Evolutionary conservation across 2,797 vertebrate species (phyloP).

Genomic region (Pseudotriccus pelzelni): DNA sequence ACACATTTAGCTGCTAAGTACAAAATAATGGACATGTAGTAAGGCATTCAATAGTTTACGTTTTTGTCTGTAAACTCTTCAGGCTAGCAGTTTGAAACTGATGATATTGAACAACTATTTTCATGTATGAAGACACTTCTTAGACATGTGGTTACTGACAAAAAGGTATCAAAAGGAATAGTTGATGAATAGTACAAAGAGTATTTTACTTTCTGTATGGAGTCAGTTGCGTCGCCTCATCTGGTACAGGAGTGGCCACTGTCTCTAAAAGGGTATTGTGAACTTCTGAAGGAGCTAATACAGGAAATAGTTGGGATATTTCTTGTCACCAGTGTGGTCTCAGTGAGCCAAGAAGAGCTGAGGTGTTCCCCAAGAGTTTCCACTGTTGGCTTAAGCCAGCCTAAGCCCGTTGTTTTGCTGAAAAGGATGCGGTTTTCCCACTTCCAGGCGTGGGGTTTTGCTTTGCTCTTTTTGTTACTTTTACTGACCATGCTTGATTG

Average conservation of each 20-base stretch:
- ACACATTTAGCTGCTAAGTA: neutral
- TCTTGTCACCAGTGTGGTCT: neutral
- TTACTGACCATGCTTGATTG: neutral
- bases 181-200: neutral
- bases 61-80: neutral
- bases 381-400: neutral
- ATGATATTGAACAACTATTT: neutral
- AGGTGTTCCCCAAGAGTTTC: neutral
- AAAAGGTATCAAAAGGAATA: neutral
- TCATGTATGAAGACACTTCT: neutral
- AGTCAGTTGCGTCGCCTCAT: neutral
- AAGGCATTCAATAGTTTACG: neutral
- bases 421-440: neutral
- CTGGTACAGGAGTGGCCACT: neutral
- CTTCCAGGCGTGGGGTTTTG: neutral
- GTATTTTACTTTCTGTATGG: neutral
- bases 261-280: neutral
- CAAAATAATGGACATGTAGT: neutral
- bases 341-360: neutral
- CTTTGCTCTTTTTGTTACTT: neutral
- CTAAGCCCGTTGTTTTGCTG: neutral
- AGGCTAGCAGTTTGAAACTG: neutral
- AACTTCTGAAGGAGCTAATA: neutral
- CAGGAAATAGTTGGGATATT: neutral
- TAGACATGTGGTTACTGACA: neutral